These are phyloP conservation scores for Dicrurus megarhynchus DNA, from an alignment of 2,113 vertebrate genomes.

Conservation along the genomic window DNA sequence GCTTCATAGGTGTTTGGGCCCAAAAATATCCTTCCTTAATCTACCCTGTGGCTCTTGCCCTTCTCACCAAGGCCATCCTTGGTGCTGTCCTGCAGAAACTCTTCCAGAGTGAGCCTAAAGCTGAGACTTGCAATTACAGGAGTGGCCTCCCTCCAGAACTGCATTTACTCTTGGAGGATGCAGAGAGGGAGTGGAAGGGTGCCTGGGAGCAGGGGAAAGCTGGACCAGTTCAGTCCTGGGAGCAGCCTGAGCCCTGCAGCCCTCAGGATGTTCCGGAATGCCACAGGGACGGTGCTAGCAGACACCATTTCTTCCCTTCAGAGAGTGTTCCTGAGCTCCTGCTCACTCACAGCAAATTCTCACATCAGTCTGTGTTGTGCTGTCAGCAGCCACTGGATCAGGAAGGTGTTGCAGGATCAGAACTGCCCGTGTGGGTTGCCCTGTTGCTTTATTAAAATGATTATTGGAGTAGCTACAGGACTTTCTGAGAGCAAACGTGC, in stretches of 20 bases:
- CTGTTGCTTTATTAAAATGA: background rate
- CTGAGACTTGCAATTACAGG: background rate
- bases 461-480: background rate
- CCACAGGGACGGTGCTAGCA: accelerated
- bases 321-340: background rate
- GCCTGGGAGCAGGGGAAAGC: background rate
- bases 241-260: background rate
- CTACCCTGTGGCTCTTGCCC: accelerated
- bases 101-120: background rate
- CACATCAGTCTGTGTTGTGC: background rate
- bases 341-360: background rate
- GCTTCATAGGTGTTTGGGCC: background rate
- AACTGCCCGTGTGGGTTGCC: background rate
- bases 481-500: background rate
- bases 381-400: background rate
- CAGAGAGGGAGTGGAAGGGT: background rate
- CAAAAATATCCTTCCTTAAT: background rate
- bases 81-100: background rate
- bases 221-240: background rate
- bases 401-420: background rate
- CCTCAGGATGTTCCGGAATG: background rate
- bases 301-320: accelerated
- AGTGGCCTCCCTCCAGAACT: background rate
- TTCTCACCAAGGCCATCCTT: background rate
- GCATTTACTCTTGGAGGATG: background rate